Evolutionary conservation across 2,797 vertebrate species (phyloP).

Genomic region (Euphonia xanthogaster): DNA sequence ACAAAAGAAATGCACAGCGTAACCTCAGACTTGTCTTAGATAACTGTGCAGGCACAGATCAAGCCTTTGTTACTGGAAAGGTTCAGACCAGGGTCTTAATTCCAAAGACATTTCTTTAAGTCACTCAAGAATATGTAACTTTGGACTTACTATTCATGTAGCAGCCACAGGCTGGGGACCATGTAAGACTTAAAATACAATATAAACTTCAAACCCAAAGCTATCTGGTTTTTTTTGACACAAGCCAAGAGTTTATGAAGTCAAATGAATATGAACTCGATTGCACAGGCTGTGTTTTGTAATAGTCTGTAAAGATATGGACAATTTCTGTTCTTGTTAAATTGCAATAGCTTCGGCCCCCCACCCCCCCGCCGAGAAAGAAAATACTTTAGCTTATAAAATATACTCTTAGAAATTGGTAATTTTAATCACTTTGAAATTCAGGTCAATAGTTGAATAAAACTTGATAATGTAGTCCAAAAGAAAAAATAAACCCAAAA

Average conservation of each 20-base stretch:
- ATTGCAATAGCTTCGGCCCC: rapidly evolving
- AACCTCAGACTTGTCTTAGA: background rate
- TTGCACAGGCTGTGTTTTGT: background rate
- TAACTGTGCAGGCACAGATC: background rate
- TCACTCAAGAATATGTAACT: background rate
- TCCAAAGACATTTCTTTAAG: background rate
- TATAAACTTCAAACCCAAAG: background rate
- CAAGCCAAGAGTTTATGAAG: no score
- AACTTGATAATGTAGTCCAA: background rate
- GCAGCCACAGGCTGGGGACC: background rate
- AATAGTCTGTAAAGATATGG: background rate
- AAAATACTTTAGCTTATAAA: background rate
- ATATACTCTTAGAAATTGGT: background rate
- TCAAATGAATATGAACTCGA: background rate
- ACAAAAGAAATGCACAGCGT: background rate
- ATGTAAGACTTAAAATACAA: background rate
- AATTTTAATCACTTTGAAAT: background rate
- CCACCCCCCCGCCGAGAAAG: background rate
- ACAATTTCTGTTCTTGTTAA: background rate
- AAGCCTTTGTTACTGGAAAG: background rate
- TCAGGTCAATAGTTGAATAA: background rate
- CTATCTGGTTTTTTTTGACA: background rate
- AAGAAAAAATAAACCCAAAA: background rate
- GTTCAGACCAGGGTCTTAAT: background rate
- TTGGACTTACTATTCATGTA: background rate